Evolutionary conservation across 2,888 invertebrate species (phyloP), one percentile per base, ranked within the genome.

Genomic region (Nemotelus pantherinus): DNA sequence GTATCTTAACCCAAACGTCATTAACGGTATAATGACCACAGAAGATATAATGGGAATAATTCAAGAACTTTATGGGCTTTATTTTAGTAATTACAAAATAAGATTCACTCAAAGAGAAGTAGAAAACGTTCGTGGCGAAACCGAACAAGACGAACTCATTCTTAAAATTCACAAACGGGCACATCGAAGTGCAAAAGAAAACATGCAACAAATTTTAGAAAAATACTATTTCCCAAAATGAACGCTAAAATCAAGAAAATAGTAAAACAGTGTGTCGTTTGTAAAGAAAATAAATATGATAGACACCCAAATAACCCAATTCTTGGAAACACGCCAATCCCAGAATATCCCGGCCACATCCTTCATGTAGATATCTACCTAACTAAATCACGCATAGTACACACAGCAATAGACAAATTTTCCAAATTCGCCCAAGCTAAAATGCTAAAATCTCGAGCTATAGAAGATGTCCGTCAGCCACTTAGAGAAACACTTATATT

Each of bases 291-390:
- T 63, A 76, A 55, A 43, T 77, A 50, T 53, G 65, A 50, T 47
- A 74, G 57, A 60, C 78, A 80, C 43, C 79, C 78, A 3, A 77
- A 77, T 50, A 64, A 79, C 44, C 71, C 70, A 4, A 60, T 70
- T 6, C 5, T 77, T 2, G 25, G 57, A 4, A 47, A 55, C 43
- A 80, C 79, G 7, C 79, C 78, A 2, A 68, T 78, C 5, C 79
- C 79, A 2, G 68, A 58, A 25, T 75, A 67, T 43, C 79, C 77
- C 43, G 71, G 79, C 39, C 77, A 79, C 5, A 77, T 60, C 25
- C 2, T 79, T 9, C 79, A 77, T 47, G 10, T 65, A 0, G 64
- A 65, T 7, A 64, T 76, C 5, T 48, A 50, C 10, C 6, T 50
- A 50, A 47, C 25, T 25, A 25, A 25, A 25, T 25, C 25, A 25